Evolutionary conservation across 2,113 vertebrate species (phyloP).

Genomic region (Ailuropoda melanoleuca): DNA sequence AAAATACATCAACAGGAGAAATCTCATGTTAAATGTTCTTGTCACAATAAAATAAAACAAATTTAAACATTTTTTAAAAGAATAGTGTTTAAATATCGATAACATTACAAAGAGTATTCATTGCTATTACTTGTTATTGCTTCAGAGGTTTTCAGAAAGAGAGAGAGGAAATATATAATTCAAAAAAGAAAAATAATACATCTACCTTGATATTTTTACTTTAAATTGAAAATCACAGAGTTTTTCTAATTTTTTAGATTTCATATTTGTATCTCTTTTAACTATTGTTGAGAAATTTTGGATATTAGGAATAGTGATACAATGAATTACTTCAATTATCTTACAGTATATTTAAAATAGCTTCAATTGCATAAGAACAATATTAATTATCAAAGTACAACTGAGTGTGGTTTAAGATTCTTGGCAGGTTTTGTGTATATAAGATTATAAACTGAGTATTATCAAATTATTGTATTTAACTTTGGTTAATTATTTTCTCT

Average conservation of each 20-base stretch:
- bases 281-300: not conserved
- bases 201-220: not conserved
- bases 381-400: not conserved
- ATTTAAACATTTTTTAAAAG: not conserved
- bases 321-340: not conserved
- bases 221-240: not conserved
- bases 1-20: not conserved
- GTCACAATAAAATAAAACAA: not conserved
- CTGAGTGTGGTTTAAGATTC: not conserved
- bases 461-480: not conserved
- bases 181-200: not conserved
- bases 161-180: not conserved
- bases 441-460: not conserved
- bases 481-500: not conserved
- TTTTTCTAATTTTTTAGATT: not conserved
- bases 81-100: not conserved
- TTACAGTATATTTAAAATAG: not conserved
- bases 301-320: no score
- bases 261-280: not conserved
- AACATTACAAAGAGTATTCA: not conserved
- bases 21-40: not conserved
- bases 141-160: not conserved
- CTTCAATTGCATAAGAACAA: not conserved
- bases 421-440: not conserved
- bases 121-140: not conserved